Evolutionary conservation across 2,888 invertebrate genomes (phyloP), one percentile per base, ranked within the genome.

Genomic region (Rhagium mordax): DNA sequence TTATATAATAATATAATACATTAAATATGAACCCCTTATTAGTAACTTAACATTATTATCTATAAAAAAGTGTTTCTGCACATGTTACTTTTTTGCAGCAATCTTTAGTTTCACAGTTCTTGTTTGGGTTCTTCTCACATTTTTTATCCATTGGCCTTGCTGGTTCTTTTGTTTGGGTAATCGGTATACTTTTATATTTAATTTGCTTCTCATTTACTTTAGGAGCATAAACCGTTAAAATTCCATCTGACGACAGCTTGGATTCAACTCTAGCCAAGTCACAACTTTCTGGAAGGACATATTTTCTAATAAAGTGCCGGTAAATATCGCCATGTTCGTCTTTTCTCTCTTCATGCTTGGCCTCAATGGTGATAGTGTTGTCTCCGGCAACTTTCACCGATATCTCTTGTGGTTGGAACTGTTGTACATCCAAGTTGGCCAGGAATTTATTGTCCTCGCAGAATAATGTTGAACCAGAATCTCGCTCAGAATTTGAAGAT

Each of bases 241-340:
- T 24, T n/a, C 61, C 61, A 64, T 64, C 64, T 1, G 64, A 51
- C 2, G 64, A 64, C 21, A 64, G 13, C n/a, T 64, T 49, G 0
- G 64, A 49, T 27, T 64, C 49, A 3, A 64, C 27, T 18, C 51
- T 27, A 15, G 24, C 29, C 0, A 64, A 21, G 15, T 64, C 49
- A 49, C 51, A 64, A 21, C 51, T 51, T 8, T 49, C 8, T 13
- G 60, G 60, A 60, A 60, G 60, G 10, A 60, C 60, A 60, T 60
- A 49, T 13, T 13, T 64, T 27, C 64, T 49, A 24, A 64, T 16
- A 21, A 64, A 64, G 49, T 64, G 64, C 15, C 47, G 20, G 24
- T 47, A 62, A 49, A 62, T 62, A 4, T 62, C 21, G 6, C 62
- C 48, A 24, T 64, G 51, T 64, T 64, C 64, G 27, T 64, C 64